Evolutionary conservation across 1,140 invertebrate species (phyloP).

Genomic region (Andricus grossulariae): DNA sequence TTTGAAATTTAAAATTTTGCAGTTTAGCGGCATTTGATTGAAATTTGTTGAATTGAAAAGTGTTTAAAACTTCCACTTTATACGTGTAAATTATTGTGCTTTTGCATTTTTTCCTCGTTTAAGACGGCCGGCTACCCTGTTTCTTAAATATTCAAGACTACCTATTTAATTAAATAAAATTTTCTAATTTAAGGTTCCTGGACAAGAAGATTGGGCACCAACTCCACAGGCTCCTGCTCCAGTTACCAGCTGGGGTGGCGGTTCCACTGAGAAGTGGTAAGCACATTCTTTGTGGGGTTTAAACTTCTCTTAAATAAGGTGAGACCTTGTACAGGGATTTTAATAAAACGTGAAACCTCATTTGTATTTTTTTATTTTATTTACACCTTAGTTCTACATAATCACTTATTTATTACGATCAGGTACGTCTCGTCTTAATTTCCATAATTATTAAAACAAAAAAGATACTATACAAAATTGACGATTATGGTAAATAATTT

Average conservation of each 20-base stretch:
- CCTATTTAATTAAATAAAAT: slow-evolving; percentile 4
- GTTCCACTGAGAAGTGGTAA: slow-evolving; percentile 61
- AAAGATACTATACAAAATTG: slow-evolving; percentile 28
- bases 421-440: not conserved
- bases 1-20: too few species aligned
- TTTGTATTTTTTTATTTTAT: slow-evolving; percentile 32
- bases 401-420: not conserved
- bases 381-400: slow-evolving; percentile 19
- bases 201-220: slow-evolving; percentile 65
- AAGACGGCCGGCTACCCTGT: too few species aligned
- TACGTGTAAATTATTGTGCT: too few species aligned
- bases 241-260: slow-evolving; percentile 68
- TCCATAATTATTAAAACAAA: not conserved
- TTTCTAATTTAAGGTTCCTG: slow-evolving; percentile 46
- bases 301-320: slow-evolving; percentile 38
- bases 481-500: not conserved
- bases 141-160: not conserved
- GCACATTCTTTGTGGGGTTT: slow-evolving; percentile 40
- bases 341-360: slow-evolving; percentile 49
- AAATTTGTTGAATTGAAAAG: too few species aligned
- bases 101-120: not conserved
- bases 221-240: slow-evolving; percentile 47
- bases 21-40: too few species aligned
- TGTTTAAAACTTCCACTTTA: too few species aligned
- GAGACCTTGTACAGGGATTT: slow-evolving; percentile 43